Conservation (phyloP, 2,888 invertebrate species). For the Zygaena filipendulae region DNA sequence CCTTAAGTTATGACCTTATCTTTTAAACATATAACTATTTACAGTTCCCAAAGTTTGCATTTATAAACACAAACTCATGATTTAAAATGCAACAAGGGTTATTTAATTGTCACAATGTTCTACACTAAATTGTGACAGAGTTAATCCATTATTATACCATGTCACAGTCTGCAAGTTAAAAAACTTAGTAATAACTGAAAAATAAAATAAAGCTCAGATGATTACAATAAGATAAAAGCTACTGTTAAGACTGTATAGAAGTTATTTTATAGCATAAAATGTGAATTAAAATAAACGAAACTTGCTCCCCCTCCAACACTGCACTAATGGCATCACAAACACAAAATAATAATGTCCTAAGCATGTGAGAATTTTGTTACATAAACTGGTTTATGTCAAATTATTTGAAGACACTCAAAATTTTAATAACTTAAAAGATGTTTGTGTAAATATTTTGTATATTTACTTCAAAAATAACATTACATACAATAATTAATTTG, state of each 20-base stretch:
- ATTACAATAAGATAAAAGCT: slow-evolving; percentile 62
- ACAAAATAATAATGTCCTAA: too few relatives aligned
- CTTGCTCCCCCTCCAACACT: too few relatives aligned
- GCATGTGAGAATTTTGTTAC: too few relatives aligned
- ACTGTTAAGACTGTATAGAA: slow-evolving; percentile 56
- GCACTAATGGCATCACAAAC: too few relatives aligned
- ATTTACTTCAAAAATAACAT: slow-evolving; percentile 70
- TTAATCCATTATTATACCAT: slow-evolving; percentile 52
- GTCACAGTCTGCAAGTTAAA: slow-evolving; percentile 54
- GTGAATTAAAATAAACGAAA: too few relatives aligned
- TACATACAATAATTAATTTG: slow-evolving; percentile 67
- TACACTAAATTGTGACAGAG: slow-evolving; percentile 65
- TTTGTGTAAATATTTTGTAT: slow-evolving; percentile 66
- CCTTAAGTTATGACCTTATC: slow-evolving; percentile 61
- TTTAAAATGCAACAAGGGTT: slow-evolving; percentile 65
- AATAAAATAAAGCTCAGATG: slow-evolving; percentile 42
- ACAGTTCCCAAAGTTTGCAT: slow-evolving; percentile 64
- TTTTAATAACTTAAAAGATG: too few relatives aligned
- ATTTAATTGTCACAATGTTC: slow-evolving; percentile 47
- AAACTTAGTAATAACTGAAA: slow-evolving; percentile 50
- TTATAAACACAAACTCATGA: slow-evolving; percentile 61
- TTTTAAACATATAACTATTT: slow-evolving; percentile 65
- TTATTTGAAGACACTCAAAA: too few relatives aligned
- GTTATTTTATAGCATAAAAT: too few relatives aligned
- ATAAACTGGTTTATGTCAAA: too few relatives aligned